These are phyloP conservation scores for Corapipo altera DNA, from an alignment of 2,113 vertebrate species.

Conservation along the genomic window DNA sequence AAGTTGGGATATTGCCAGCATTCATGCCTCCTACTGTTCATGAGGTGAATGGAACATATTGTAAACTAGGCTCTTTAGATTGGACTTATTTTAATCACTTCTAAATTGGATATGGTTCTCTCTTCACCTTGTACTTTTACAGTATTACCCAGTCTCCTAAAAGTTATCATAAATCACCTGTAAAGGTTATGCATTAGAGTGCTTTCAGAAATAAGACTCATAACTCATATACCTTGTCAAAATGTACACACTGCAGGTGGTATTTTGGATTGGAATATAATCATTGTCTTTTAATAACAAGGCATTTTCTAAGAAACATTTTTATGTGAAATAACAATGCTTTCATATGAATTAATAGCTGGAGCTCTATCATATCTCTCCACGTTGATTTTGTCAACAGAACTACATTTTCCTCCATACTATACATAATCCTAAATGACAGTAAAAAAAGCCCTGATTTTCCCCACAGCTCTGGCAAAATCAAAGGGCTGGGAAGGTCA, in stretches of 20 bases:
- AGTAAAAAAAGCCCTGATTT: not conserved
- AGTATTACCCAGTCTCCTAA: not conserved
- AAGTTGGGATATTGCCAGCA: not conserved
- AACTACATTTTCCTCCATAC: not conserved
- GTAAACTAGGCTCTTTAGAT: not conserved
- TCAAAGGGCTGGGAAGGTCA: not conserved
- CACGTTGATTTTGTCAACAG: not conserved
- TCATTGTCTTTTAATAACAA: not conserved
- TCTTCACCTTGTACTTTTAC: not conserved
- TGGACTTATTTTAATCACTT: not conserved
- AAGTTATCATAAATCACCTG: not conserved
- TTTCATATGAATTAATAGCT: not conserved
- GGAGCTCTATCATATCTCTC: not conserved
- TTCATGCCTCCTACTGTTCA: not conserved
- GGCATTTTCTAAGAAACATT: not conserved
- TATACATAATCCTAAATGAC: not conserved
- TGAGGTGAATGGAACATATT: not conserved
- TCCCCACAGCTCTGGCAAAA: not conserved
- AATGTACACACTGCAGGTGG: not conserved
- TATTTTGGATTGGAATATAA: not conserved
- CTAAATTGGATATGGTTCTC: not conserved
- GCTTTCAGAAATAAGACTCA: not conserved
- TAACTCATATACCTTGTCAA: constrained; percentile 14
- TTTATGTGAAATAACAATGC: not conserved
- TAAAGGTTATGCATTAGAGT: not conserved